phyloP scores from a whole-genome alignment of 2,797 vertebrate species.

The Trichosurus vulpecula region DNA sequence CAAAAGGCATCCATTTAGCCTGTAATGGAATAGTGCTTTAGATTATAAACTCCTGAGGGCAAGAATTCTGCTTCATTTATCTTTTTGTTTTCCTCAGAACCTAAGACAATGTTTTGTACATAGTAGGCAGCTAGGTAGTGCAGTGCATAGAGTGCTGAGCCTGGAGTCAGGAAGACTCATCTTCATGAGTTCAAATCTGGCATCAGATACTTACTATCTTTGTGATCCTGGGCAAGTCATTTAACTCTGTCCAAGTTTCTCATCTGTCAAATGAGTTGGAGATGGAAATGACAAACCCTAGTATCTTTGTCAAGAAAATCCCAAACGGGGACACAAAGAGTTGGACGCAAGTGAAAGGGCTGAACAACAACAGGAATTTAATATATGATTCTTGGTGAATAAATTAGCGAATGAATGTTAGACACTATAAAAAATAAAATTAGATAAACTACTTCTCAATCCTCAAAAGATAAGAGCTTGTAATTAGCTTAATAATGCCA shows the following conservation, averaged over 20 bases:
- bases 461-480: conserved; percentile 15
- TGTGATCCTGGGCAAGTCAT: too few species aligned
- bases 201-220: too few species aligned
- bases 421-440: conserved; percentile 27
- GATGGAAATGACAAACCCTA: too few species aligned
- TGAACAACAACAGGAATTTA: neutral
- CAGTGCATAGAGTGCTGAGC: too few species aligned
- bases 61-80: neutral
- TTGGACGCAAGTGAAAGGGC: neutral
- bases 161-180: too few species aligned
- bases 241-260: too few species aligned
- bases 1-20: neutral
- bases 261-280: too few species aligned
- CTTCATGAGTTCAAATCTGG: too few species aligned
- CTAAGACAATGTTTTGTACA: too few species aligned
- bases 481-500: neutral
- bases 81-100: neutral
- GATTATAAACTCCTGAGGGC: neutral
- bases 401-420: neutral
- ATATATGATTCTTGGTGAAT: neutral
- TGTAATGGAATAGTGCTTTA: neutral
- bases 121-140: too few species aligned
- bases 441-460: neutral
- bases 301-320: neutral
- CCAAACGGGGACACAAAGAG: neutral